phyloP scores from a whole-genome alignment of 1,140 invertebrate genomes.

The Yoshiicerus persimilis region DNA sequence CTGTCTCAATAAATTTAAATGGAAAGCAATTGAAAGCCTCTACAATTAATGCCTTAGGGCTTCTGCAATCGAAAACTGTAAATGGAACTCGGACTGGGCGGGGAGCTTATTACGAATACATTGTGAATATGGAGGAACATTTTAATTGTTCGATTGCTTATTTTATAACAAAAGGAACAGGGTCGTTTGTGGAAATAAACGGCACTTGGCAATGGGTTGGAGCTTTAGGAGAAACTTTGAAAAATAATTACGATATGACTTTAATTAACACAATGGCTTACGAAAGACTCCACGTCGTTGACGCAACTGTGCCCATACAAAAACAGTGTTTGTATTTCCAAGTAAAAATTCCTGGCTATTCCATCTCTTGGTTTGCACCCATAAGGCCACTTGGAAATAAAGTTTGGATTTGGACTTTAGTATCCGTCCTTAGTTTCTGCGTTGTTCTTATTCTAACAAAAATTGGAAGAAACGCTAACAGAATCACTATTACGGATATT shows the following conservation, averaged over 20 bases:
- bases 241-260: neutral
- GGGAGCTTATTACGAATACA: neutral
- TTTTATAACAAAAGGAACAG: neutral
- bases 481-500: neutral
- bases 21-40: neutral
- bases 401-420: neutral
- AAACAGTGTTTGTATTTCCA: neutral
- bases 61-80: neutral
- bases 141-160: neutral
- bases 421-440: neutral
- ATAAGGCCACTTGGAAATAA: neutral
- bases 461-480: neutral
- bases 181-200: neutral
- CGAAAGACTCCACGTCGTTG: neutral
- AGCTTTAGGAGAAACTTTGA: neutral
- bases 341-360: neutral
- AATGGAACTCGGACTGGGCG: neutral
- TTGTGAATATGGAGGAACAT: neutral
- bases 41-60: neutral
- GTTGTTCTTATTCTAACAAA: neutral
- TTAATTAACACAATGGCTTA: neutral
- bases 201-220: neutral
- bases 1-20: neutral
- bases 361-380: neutral
- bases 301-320: neutral